Evolutionary conservation across 2,888 invertebrate genomes (phyloP), one percentile per base, ranked within the genome.

Genomic region (Aleiodes alternator): DNA sequence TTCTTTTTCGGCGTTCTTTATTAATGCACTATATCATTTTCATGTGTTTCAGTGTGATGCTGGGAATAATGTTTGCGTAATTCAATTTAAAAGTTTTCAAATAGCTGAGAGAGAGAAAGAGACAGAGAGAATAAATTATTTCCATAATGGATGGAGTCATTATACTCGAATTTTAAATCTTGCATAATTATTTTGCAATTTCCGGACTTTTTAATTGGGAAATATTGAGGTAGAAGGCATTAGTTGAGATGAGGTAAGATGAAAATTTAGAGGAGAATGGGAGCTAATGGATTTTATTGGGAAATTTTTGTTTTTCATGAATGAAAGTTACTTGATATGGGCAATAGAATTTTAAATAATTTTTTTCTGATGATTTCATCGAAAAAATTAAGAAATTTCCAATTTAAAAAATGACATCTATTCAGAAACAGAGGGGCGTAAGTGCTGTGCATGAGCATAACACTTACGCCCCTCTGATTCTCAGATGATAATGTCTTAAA

Each of bases 161-260:
- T 59, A 59, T 38, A 59, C 38, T 31, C 6, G n/a, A 59, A n/a
- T 59, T 59, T n/a, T 7, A 59, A 12, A 31, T 57, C 31, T 31
- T 56, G 23, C 55, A 38, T 23, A 71, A 48, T 50, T 38, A 57
- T n/a, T 59, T n/a, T 23, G n/a, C 71, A 29, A 8, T 43, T 16
- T 2, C 16, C 31, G 31, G 57, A 29, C 55, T 69, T 66, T 72
- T 14, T 72, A 34, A 61, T 72, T 56, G 76, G 23, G 69, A 59
- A 51, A 73, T 76, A 73, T 76, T 78, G 75, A 23, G 57, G 68
- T 56, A 77, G 75, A 29, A 75, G 70, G 86, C 85, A 84, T 83
- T 80, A 78, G 74, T 74, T 78, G 31, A 74, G 77, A 73, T 78
- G 14, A 14, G 5, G 55, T 55, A 9, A 55, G 7, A 55, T 55